These are phyloP conservation scores for Oceanodroma leucorhoa DNA, from an alignment of 2,797 vertebrate genomes.

Conservation along the genomic window DNA sequence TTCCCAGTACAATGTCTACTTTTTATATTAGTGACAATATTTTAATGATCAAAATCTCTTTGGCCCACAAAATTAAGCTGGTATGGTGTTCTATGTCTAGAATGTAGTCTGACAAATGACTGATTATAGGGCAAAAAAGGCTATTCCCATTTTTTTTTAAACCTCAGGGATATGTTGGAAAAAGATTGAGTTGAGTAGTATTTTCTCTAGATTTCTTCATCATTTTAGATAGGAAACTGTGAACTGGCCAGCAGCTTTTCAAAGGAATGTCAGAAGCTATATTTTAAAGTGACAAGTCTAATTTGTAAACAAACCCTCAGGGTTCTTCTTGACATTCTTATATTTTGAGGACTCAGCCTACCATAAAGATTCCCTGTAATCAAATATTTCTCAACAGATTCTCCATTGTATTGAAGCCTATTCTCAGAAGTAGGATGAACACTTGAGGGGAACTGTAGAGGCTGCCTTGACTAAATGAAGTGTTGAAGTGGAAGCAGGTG, in stretches of 20 bases:
- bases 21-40: background rate
- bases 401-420: background rate
- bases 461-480: conserved; percentile 3
- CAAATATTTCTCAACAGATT: conserved; percentile 29
- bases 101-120: background rate
- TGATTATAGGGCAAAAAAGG: background rate
- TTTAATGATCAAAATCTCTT: background rate
- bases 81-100: background rate
- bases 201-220: background rate
- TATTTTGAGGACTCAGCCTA: background rate
- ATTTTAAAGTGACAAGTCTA: background rate
- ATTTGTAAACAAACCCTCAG: background rate
- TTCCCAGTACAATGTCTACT: background rate
- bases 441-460: background rate
- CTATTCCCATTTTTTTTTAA: background rate
- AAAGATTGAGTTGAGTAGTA: background rate
- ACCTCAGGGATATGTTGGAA: background rate
- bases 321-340: background rate
- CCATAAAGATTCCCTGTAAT: background rate
- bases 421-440: conserved; percentile 11
- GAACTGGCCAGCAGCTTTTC: background rate
- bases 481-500: conserved; percentile 16
- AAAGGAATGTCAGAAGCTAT: background rate
- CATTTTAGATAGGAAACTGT: background rate
- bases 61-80: background rate